These are phyloP conservation scores for Nycticryphes semicollaris DNA, from an alignment of 2,113 vertebrate genomes.

Conservation along the genomic window DNA sequence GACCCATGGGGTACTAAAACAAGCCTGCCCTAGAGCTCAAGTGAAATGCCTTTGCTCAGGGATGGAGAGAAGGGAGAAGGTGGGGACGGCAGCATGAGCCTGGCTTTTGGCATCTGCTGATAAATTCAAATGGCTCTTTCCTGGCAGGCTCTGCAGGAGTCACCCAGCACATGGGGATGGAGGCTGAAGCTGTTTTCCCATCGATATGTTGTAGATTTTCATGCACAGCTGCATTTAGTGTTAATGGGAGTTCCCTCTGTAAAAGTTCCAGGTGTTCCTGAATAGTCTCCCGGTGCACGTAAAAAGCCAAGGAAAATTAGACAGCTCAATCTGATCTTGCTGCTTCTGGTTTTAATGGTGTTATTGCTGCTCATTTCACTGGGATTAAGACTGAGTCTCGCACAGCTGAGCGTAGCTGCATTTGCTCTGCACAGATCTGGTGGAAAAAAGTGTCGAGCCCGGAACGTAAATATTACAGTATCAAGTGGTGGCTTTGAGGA, in stretches of 20 bases:
- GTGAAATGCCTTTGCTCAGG: not conserved
- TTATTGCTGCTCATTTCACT: not conserved
- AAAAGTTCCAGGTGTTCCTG: not conserved
- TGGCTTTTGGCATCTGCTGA: not conserved
- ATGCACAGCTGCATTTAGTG: not conserved
- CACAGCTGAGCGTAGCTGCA: not conserved
- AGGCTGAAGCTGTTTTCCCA: not conserved
- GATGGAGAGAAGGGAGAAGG: not conserved
- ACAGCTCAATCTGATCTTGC: not conserved
- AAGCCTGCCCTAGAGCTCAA: not conserved
- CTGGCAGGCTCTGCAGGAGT: not conserved
- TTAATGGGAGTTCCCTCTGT: not conserved
- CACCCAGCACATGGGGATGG: not conserved
- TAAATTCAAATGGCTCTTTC: not conserved
- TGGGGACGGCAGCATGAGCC: fast-evolving
- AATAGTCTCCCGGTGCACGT: not conserved
- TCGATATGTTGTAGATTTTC: not conserved
- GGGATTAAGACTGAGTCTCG: not conserved
- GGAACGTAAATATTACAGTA: conserved; percentile 6
- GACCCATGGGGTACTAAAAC: not conserved
- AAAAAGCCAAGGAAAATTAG: not conserved
- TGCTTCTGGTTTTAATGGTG: not conserved
- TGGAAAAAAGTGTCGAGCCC: not conserved
- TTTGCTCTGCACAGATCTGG: not conserved
- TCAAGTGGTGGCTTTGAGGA: not conserved